These are phyloP conservation scores for Sus cebifrons DNA, from an alignment of 2,797 vertebrate species.

Conservation along the genomic window DNA sequence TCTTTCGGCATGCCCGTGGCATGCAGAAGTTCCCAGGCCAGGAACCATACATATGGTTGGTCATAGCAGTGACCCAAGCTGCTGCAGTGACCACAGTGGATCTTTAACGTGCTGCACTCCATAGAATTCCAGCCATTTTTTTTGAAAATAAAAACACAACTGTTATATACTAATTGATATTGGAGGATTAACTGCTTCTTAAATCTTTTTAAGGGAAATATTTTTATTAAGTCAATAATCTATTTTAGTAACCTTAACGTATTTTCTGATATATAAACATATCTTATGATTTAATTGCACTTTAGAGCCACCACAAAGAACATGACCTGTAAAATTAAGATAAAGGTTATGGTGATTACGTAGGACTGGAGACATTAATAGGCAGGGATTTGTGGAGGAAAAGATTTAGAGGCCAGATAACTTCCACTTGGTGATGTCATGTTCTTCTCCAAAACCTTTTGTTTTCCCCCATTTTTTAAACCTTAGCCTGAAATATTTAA, in stretches of 20 bases:
- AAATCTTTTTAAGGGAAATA: slow-evolving; percentile 43
- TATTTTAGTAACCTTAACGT: slow-evolving; percentile 53
- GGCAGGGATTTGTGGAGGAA: not conserved
- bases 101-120: no score
- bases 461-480: slow-evolving; percentile 1
- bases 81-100: no score
- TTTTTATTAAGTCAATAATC: slow-evolving; percentile 43
- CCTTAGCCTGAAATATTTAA: slow-evolving; percentile 64
- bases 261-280: slow-evolving; percentile 18
- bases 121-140: no score
- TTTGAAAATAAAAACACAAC: not conserved
- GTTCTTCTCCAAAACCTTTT: slow-evolving; percentile 46
- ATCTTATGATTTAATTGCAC: slow-evolving; percentile 46
- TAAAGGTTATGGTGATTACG: slow-evolving; percentile 29
- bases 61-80: no score
- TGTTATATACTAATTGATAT: not conserved
- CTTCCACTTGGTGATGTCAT: slow-evolving; percentile 39
- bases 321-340: slow-evolving; percentile 25
- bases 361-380: not conserved
- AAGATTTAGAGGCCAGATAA: slow-evolving; percentile 55
- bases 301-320: slow-evolving; percentile 53
- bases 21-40: no score
- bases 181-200: not conserved
- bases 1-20: no score
- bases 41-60: no score